phyloP scores from a whole-genome alignment of 2,797 vertebrate genomes.

The Moxostoma hubbsi region DNA sequence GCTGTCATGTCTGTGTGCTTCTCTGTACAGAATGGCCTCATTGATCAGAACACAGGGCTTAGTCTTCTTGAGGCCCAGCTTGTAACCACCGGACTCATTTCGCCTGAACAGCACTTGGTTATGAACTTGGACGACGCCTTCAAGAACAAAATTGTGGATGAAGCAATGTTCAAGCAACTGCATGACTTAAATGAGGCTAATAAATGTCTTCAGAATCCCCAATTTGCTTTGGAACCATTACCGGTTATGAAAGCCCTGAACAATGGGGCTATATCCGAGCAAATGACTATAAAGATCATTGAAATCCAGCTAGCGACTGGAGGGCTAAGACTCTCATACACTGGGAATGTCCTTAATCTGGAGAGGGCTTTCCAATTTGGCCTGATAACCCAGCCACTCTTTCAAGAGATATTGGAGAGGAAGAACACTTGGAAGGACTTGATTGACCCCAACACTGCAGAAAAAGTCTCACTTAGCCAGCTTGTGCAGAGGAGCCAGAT shows the following conservation, averaged over 20 bases:
- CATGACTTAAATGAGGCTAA: constrained; percentile 76
- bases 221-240: constrained; percentile 72
- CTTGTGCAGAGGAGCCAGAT: constrained; percentile 76
- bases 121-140: constrained; percentile 79
- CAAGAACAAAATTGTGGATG: constrained; percentile 73
- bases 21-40: constrained; percentile 76
- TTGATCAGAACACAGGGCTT: constrained; percentile 80
- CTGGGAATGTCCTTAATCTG: constrained; percentile 82
- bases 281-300: constrained; percentile 84
- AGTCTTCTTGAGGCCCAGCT: constrained; percentile 79
- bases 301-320: constrained; percentile 83
- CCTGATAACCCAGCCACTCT: constrained; percentile 84
- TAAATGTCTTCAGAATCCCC: constrained; percentile 72
- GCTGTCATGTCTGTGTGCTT: constrained; percentile 79
- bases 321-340: constrained; percentile 76
- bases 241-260: constrained; percentile 82
- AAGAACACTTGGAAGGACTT: constrained; percentile 77
- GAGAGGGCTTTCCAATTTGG: constrained; percentile 86
- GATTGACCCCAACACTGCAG: constrained; percentile 78
- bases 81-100: constrained; percentile 76
- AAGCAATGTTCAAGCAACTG: constrained; percentile 73
- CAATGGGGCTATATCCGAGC: constrained; percentile 74
- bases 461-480: constrained; percentile 79
- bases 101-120: constrained; percentile 73
- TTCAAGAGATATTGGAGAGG: constrained; percentile 82